Evolutionary conservation across 2,797 vertebrate species (phyloP).

Genomic region (Amblyopsis hoosieri): DNA sequence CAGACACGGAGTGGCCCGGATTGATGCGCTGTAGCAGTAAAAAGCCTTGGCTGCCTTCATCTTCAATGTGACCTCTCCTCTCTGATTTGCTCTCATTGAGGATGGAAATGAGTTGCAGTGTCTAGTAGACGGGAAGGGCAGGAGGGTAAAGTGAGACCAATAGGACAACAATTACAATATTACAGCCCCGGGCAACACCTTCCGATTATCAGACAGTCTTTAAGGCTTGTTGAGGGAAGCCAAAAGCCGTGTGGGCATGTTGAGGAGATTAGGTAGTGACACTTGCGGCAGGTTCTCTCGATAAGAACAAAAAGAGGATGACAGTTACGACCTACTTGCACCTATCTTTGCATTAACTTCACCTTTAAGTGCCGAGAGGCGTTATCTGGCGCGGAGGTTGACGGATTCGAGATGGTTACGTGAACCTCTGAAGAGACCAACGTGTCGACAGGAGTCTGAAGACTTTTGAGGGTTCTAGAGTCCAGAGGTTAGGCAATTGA

Average conservation of each 20-base stretch:
- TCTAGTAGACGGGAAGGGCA: constrained; percentile 18
- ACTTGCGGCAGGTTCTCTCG: background rate
- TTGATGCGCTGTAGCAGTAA: background rate
- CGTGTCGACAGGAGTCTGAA: background rate
- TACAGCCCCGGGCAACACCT: constrained; percentile 10
- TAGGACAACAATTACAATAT: constrained; percentile 3
- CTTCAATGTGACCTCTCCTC: constrained; percentile 10
- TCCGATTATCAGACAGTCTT: constrained; percentile 4
- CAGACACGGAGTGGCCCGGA: constrained; percentile 5
- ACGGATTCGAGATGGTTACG: background rate
- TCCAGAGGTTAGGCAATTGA: background rate
- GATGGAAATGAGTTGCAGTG: constrained; percentile 6
- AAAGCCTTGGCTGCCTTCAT: constrained; percentile 23
- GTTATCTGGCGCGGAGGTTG: background rate
- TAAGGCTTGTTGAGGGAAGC: constrained; percentile 1
- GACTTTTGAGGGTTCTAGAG: background rate
- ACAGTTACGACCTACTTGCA: constrained; percentile 9
- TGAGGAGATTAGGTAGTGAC: constrained; percentile 6
- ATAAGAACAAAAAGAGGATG: background rate
- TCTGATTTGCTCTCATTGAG: constrained; percentile 12
- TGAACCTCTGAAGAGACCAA: too few relatives aligned
- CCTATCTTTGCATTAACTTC: background rate
- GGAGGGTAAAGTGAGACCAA: constrained; percentile 2
- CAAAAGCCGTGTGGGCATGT: background rate
- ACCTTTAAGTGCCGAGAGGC: background rate